Conservation (phyloP, 2,113 vertebrate species). For the Apteryx mantelli region DNA sequence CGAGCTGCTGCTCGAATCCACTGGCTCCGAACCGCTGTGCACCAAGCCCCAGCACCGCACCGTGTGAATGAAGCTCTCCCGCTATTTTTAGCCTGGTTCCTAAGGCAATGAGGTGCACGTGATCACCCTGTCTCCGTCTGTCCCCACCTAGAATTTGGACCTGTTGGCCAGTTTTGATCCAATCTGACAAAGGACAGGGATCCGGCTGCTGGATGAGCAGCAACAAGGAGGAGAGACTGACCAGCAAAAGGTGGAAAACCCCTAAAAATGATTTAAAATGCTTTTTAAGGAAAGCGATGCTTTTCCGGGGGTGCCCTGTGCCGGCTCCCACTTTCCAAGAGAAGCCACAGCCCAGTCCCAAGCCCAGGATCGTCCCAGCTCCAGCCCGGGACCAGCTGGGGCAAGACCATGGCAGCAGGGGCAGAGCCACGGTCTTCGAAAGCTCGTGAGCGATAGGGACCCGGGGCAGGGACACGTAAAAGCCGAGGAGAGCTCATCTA, state of each 20-base stretch:
- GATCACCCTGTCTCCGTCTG: rapidly evolving
- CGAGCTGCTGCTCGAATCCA: background rate
- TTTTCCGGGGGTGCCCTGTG: background rate
- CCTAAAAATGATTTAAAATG: conserved; percentile 54
- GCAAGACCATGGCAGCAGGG: background rate
- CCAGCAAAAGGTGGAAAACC: conserved; percentile 60
- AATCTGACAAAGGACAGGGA: background rate
- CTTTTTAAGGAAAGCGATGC: background rate
- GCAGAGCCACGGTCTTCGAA: rapidly evolving
- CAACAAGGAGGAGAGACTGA: background rate
- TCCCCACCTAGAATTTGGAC: background rate
- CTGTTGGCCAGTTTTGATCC: background rate
- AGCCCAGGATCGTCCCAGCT: background rate
- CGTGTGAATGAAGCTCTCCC: background rate
- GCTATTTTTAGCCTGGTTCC: background rate
- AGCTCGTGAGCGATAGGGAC: background rate
- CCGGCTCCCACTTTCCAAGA: background rate
- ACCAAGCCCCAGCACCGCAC: background rate
- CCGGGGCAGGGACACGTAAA: background rate
- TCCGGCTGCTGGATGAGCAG: background rate
- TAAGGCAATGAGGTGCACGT: background rate
- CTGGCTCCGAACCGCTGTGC: rapidly evolving
- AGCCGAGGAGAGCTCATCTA: conserved; percentile 39
- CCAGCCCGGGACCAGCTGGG: rapidly evolving
- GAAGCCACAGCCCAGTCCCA: too few relatives aligned